These are phyloP conservation scores for Euleptes europaea DNA, from an alignment of 2,113 vertebrate genomes.

Conservation along the genomic window DNA sequence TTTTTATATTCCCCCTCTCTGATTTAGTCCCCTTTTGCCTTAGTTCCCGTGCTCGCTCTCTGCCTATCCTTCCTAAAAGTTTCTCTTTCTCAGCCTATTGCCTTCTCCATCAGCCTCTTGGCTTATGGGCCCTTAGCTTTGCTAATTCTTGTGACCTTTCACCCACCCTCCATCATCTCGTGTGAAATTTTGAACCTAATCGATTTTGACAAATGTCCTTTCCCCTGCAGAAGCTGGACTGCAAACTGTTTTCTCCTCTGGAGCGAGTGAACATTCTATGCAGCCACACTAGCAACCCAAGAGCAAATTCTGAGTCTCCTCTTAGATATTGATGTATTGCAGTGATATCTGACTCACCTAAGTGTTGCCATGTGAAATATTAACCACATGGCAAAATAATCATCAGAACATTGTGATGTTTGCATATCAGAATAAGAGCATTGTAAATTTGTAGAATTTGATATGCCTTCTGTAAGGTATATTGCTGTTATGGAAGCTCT, in stretches of 20 bases:
- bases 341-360: neutral
- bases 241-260: no score
- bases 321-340: neutral
- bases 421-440: neutral
- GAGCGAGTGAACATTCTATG: neutral
- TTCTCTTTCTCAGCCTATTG: neutral
- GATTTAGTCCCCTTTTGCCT: neutral
- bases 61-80: neutral
- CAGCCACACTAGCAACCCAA: neutral
- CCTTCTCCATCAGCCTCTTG: neutral
- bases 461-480: neutral
- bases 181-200: neutral
- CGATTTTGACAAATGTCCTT: neutral
- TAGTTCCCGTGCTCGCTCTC: no score
- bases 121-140: neutral
- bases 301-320: neutral
- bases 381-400: neutral
- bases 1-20: neutral
- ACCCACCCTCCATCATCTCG: neutral
- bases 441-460: neutral
- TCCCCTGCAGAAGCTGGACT: neutral
- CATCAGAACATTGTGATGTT: neutral
- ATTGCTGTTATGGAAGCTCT: constrained; percentile 1
- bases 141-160: neutral
- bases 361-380: neutral